Evolutionary conservation across 2,113 vertebrate genomes (phyloP).

Genomic region (Cheilinus undulatus): DNA sequence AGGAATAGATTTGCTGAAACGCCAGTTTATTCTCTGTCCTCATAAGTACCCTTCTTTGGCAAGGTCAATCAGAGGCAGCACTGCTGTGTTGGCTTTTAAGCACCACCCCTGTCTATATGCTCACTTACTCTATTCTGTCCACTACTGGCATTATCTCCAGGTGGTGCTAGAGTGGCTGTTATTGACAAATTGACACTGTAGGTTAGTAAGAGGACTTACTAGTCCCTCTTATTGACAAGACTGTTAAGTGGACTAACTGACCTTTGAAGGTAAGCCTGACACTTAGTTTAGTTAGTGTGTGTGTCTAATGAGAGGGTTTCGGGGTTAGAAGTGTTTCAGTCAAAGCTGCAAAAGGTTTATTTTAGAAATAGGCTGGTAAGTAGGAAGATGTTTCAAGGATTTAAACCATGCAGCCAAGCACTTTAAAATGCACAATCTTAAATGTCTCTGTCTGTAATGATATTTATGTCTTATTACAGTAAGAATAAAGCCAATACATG

Average conservation of each 20-base stretch:
- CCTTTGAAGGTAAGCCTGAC: conserved; percentile 38
- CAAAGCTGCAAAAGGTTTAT: conserved; percentile 7
- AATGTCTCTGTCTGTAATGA: neutral
- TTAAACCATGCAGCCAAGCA: neutral
- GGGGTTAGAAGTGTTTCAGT: conserved; percentile 17
- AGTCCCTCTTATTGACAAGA: conserved; percentile 31
- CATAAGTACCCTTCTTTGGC: neutral
- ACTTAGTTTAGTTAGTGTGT: conserved; percentile 8
- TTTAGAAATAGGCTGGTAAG: conserved; percentile 19
- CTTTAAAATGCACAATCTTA: neutral
- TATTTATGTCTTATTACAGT: neutral
- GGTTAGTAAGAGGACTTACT: conserved; percentile 28
- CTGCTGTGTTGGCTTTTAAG: neutral
- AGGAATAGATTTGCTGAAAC: neutral
- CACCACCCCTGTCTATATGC: neutral
- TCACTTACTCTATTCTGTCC: neutral
- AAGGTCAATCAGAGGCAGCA: neutral
- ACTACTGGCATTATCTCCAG: neutral
- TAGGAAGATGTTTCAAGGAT: neutral
- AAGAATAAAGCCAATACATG: neutral
- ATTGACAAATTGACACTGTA: neutral
- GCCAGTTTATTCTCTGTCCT: neutral
- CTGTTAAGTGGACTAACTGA: conserved; percentile 41
- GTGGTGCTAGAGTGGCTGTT: neutral
- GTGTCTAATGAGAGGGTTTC: neutral